Evolutionary conservation across 2,888 invertebrate genomes (phyloP), one percentile per base, ranked within the genome.

Genomic region (Acronicta alni): DNA sequence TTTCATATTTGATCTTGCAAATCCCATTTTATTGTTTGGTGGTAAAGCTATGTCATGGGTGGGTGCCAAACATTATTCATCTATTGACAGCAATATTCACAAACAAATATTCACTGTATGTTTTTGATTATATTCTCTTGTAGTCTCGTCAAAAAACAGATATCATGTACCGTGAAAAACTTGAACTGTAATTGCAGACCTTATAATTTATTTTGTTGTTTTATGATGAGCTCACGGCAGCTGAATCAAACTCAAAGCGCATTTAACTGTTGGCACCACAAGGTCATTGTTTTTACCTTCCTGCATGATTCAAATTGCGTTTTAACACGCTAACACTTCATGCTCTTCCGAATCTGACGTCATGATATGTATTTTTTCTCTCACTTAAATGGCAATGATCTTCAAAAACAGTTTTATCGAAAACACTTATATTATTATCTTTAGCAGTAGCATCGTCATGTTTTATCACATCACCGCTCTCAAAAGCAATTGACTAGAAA

Each of bases 231-330:
- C 79, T 84, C 79, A 82, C 62, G 54, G 70, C 53, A 75, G 54
- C 72, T 72, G 41, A 74, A 75, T 56, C 47, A 63, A 60, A 64
- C 57, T 67, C 56, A 58, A 68, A 75, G 58, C 71, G 66, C 67
- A 68, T 75, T 73, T 68, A 67, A 77, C 68, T 71, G 78, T 79
- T 79, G 77, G 70, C 71, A 66, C 60, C 54, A 75, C 87, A 88
- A 89, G 88, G 88, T 75, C 80, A 59, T 62, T 61, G 57, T 71
- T 77, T 76, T 77, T 75, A 74, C 73, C 78, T 85, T 84, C 81
- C 79, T 83, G 76, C 65, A 72, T 77, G 69, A 77, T 69, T 83
- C 72, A 75, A 82, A 77, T 57, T 66, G 46, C 52, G 30, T 62
- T 68, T 67, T 55, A 68, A 60, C 69, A 75, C 60, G 72, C 61